Percentiles rank a stretch among this genome's conserved stretches.
Evolutionary conservation across 2,113 vertebrate genomes (phyloP).

Genomic region (Laterallus jamaicensis): DNA sequence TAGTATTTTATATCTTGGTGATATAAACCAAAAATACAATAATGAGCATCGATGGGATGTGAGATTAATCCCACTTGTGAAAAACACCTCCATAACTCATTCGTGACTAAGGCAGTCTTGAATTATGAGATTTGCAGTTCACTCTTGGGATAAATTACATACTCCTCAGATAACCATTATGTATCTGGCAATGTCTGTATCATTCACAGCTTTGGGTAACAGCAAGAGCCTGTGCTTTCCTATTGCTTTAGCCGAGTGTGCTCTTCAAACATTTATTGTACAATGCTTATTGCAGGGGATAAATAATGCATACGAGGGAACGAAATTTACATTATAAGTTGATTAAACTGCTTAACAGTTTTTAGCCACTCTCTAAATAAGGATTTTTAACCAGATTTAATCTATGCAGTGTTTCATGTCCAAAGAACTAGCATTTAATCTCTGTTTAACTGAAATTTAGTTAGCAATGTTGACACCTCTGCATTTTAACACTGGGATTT

Average conservation of each 20-base stretch:
- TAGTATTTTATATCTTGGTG: not conserved
- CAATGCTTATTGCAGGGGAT: conserved; percentile 52
- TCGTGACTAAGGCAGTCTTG: conserved; percentile 29
- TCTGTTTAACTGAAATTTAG: conserved; percentile 96
- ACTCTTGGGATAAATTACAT: conserved; percentile 57
- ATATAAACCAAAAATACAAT: conserved; percentile 23
- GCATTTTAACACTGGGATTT: conserved; percentile 89
- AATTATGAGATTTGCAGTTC: conserved; percentile 52
- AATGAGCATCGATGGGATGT: conserved; percentile 24
- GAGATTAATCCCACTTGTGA: conserved; percentile 45
- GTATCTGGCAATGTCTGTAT: conserved; percentile 57
- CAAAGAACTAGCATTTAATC: conserved; percentile 88
- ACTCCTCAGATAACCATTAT: conserved; percentile 43
- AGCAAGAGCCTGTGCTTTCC: conserved; percentile 50
- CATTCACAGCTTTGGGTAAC: conserved; percentile 46
- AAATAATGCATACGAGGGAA: conserved; percentile 78
- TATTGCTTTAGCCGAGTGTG: conserved; percentile 23
- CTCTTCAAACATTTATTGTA: conserved; percentile 52
- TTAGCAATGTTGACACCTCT: conserved; percentile 89
- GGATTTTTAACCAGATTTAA: conserved; percentile 83
- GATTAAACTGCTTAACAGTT: conserved; percentile 85
- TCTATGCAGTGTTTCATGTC: conserved; percentile 84
- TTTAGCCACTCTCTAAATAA: conserved; percentile 84
- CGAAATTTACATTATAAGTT: conserved; percentile 78
- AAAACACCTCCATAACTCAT: conserved; percentile 56